phyloP scores from a whole-genome alignment of 92 coral and sea anemone species.

The Galaxea fascicularis region DNA sequence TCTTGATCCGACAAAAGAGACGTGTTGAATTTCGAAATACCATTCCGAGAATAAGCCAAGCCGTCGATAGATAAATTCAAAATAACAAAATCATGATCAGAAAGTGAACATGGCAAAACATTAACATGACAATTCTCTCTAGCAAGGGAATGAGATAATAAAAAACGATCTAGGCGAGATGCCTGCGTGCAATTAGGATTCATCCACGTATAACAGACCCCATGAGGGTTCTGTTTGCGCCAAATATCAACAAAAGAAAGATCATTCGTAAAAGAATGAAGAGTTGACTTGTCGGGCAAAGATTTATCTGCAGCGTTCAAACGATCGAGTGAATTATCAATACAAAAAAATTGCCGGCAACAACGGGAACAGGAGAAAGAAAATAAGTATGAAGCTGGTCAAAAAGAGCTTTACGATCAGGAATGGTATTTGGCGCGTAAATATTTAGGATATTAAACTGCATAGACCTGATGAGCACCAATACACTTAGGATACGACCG shows the following conservation, averaged over 20 bases:
- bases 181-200: not conserved
- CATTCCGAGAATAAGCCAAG: not conserved
- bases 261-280: not conserved
- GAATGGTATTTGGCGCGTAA: not conserved
- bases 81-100: no score
- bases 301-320: not conserved
- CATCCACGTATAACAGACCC: not conserved
- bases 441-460: not conserved
- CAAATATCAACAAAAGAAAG: not conserved
- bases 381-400: not conserved
- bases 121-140: no score
- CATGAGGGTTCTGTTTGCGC: not conserved
- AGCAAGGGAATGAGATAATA: not conserved
- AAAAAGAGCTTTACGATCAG: not conserved
- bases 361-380: not conserved
- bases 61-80: not conserved
- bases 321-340: not conserved
- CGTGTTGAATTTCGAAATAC: slow-evolving; percentile 23
- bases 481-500: not conserved
- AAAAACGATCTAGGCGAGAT: not conserved
- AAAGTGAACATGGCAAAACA: not conserved
- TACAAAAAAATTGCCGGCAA: not conserved
- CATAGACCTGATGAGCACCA: not conserved
- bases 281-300: not conserved
- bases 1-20: no score